Evolutionary conservation across 30 jellyfish, hydroid and myxozoan genomes (phyloP), one percentile per base, ranked within the genome.

Genomic region (Sanderia malayensis): DNA sequence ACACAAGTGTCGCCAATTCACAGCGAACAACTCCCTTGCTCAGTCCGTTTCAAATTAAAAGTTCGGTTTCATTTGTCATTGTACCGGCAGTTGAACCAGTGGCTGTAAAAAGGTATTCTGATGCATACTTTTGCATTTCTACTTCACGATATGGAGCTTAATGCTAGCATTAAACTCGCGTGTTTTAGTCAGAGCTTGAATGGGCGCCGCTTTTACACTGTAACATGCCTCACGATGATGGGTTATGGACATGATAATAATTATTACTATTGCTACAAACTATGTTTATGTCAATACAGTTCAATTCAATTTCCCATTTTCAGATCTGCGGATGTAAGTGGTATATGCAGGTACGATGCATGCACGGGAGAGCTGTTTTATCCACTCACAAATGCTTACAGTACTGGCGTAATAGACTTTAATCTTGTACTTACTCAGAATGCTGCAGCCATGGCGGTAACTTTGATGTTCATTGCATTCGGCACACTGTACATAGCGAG

Each of bases 401-500:
- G 81, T 27, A 20, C 75, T 45, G 28, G 58, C 60, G 53, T 78
- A 26, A 79, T 59, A 18, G 72, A 53, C 22, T 46, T 46, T 27
- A 53, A 24, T 32, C 71, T 66, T 2, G 44, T 20, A 20, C 30
- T 53, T 9, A 78, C 81, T 20, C 80, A 78, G 68, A 68, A 55
- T 24, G 81, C 89, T n/a, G 66, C 89, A 26, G 89, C 82, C 8
- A 41, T 78, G 70, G 89, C 89, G 9, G 31, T 78, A 59, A 58
- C 89, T 1, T 33, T 78, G 21, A 34, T 78, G 19, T 67, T 65
- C 60, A 53, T 78, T 65, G 89, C 81, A 17, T 64, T 78, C 34
- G 80, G 89, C 8, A 69, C 89, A 1, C 18, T 78, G 60, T 78
- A 31, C 32, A 76, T 66, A 0, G 64, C 89, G 25, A 19, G 76